A percentile compares a stretch with the other conserved stretches of the same genome.
Evolutionary conservation across 2,888 invertebrate genomes (phyloP).

Genomic region (Theretra japonica): DNA sequence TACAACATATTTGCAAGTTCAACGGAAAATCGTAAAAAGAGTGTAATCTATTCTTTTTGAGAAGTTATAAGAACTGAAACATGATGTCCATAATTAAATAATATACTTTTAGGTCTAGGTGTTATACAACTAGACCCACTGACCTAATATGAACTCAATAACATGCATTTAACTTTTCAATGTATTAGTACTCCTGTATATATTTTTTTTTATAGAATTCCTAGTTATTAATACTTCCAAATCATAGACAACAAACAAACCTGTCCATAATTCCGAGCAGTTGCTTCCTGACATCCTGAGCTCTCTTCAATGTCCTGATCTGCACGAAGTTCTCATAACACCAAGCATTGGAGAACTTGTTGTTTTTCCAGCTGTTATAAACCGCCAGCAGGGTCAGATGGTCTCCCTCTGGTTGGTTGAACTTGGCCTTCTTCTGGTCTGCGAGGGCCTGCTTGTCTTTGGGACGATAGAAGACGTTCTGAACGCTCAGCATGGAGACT

Average conservation of each 20-base stretch:
- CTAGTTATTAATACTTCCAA: too few species aligned
- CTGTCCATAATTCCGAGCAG: conserved; percentile 98
- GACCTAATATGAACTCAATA: too few species aligned
- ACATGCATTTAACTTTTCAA: too few species aligned
- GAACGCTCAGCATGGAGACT: conserved; percentile 99
- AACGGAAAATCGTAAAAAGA: too few species aligned
- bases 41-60: too few species aligned
- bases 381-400: conserved; percentile 98
- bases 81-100: too few species aligned
- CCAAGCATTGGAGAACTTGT: conserved; percentile 99
- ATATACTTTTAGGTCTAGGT: too few species aligned
- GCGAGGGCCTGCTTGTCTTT: conserved; percentile 98
- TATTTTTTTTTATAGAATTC: too few species aligned
- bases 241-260: conserved; percentile 83
- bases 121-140: too few species aligned
- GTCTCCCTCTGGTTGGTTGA: conserved; percentile 99
- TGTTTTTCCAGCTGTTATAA: conserved; percentile 99
- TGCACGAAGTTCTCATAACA: conserved; percentile 99
- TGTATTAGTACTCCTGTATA: too few species aligned
- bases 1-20: background rate
- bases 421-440: conserved; percentile 99
- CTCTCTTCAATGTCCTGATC: conserved; percentile 97
- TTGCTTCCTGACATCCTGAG: conserved; percentile 99
- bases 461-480: conserved; percentile 97
- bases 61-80: too few species aligned